Base-by-base conservation (phyloP, 2,113 vertebrate species). In the Drymodes brunneopygia region DNA sequence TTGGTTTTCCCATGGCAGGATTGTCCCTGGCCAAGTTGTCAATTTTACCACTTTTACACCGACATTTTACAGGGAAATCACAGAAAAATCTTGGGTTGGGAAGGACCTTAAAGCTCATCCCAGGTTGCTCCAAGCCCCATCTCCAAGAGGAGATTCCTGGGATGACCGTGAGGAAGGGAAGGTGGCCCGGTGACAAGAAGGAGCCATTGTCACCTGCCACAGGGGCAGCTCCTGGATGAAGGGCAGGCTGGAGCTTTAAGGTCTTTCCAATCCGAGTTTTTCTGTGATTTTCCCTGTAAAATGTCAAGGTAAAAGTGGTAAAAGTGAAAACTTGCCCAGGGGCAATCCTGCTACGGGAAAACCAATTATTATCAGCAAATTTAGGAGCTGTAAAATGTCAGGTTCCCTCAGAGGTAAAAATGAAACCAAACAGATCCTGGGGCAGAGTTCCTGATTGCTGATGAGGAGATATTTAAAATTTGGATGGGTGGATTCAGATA, bases 1-100 rank as follows among this genome's bases (percentile, higher is more conserved):
- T n/a, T 14, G 10, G 0, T 27, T 3, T 57, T 38, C 28, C 62
- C 11, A 0, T 3, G 29, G n/a, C 53, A 48, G 64, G 29, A 7
- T 1, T 29, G 31, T 53, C 36, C 48, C 53, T 8, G n/a, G 28
- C 12, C 22, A 0, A 3, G 0, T 2, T 44, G 51, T 44, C 40
- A 35, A 21, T 66, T 71, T 66, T 15, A 25, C 8, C 40, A 35
- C 21, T 66, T 71, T 66, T 18, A 25, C 8, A 20, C 47, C 44
- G 42, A 28, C 45, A 25, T 61, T 64, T 70, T 56, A 28, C 35
- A 61, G 25, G 18, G 50, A 28, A 50, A 78, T 36, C 78, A 38
- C 28, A 9, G 28, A 9, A 81, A 58, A 9, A 28, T 38, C 10
- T n/a, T 14, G 44, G 4, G 9, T 6, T 23, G 62, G 44, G 15